Conservation (phyloP, 2,888 invertebrate genomes). For the Cataglyphis albicans region DNA sequence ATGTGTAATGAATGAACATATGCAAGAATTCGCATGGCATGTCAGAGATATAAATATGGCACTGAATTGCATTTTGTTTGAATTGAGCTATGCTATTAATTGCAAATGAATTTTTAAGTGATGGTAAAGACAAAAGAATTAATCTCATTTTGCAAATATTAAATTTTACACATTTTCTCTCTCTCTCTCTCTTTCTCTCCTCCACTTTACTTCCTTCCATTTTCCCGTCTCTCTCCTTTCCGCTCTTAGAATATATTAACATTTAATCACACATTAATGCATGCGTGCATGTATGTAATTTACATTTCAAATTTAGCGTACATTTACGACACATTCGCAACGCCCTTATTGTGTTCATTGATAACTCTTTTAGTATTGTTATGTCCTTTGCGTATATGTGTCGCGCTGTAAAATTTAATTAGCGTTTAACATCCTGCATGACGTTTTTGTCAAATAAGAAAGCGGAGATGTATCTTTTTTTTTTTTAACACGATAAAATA, state of each 20-base stretch:
- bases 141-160: conserved; percentile 51
- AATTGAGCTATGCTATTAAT: neutral
- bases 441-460: conserved; percentile 15
- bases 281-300: conserved; percentile 57
- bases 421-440: conserved; percentile 12
- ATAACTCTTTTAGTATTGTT: conserved; percentile 54
- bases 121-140: conserved; percentile 17
- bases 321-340: conserved; percentile 61
- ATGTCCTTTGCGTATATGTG: neutral
- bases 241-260: conserved; percentile 63
- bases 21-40: neutral
- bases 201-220: neutral
- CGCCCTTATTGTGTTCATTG: conserved; percentile 72
- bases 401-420: conserved; percentile 40
- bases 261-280: conserved; percentile 61
- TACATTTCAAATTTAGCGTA: conserved; percentile 69
- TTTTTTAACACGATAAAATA: neutral
- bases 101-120: conserved; percentile 21
- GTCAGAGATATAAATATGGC: neutral
- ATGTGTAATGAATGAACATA: neutral
- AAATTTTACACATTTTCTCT: conserved; percentile 49
- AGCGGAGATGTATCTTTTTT: neutral
- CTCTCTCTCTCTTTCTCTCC: neutral
- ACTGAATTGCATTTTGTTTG: neutral
- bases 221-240: neutral